Base-by-base conservation (phyloP, 2,888 invertebrate genomes). In the Capitulum mitella region DNA sequence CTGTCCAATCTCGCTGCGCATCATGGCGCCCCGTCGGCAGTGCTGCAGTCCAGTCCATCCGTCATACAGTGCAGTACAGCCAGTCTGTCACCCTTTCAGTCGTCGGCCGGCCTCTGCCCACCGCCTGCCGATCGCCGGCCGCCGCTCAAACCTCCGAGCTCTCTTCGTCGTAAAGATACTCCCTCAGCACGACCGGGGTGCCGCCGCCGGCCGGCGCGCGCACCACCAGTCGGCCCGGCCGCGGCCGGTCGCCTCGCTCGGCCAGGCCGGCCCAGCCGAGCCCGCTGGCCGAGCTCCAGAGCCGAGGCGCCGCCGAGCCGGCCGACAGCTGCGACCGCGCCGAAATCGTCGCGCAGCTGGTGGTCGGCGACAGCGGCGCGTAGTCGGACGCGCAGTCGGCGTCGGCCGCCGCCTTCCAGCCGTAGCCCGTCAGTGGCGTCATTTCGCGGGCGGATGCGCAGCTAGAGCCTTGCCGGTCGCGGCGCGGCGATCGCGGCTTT, bases 291-390 rank as follows among this genome's bases (percentile, higher is more conserved):
- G 70, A 40, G 70, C 70, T 40, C 70, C 70, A 70, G 37, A 40
- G 6, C 37, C 29, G 26, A 5, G 70, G 2, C 34, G 70, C 22
- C 29, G 43, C 43, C 43, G 43, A 43, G 12, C 43, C 22, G 1
- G 37, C 10, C 22, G 70, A 70, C 37, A 34, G 37, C 40, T 70
- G 70, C 5, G 70, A 70, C 8, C 19, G 70, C 22, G 70, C 70
- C 26, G 70, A 70, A 19, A 76, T 40, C 40, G 58, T 54, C 22
- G 37, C 76, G 26, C 75, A 76, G 51, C 78, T 76, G 8, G 78
- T 76, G 34, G 78, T 78, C 29, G 74, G 58, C 40, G 76, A 76
- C 29, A 51, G 37, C 40, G 76, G 75, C 58, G 34, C 54, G 40
- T 76, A 78, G 19, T 74, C 74, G n/a, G 34, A 29, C 34, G 48